phyloP scores from a whole-genome alignment of 2,888 invertebrate species.

The Drosophila tanythrix region DNA sequence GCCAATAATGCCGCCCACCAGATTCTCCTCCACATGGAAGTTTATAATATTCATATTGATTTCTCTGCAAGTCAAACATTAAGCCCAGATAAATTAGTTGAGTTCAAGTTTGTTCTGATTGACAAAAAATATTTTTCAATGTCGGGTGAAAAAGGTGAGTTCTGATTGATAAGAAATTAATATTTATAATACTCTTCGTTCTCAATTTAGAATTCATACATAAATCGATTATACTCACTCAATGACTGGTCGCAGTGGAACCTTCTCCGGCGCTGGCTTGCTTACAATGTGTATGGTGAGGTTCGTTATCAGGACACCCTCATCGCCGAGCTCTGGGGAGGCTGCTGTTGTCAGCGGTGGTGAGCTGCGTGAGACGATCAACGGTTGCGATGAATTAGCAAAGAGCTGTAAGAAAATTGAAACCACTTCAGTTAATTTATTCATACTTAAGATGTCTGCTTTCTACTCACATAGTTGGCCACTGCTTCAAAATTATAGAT shows the following conservation, averaged over 20 bases:
- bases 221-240: constrained; percentile 74
- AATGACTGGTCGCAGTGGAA: constrained; percentile 83
- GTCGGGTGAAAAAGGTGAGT: neutral
- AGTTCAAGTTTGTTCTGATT: neutral
- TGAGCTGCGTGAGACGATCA: constrained; percentile 72
- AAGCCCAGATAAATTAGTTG: neutral
- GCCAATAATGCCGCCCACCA: constrained; percentile 90
- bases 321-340: constrained; percentile 84
- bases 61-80: constrained; percentile 86
- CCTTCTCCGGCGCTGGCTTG: constrained; percentile 88
- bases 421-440: no score
- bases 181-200: neutral
- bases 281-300: constrained; percentile 93
- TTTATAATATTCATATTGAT: constrained; percentile 89
- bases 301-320: constrained; percentile 91
- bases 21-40: constrained; percentile 91
- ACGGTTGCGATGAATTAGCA: constrained; percentile 77
- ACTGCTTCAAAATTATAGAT: constrained; percentile 93
- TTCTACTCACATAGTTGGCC: constrained; percentile 86
- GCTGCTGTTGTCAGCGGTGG: constrained; percentile 78
- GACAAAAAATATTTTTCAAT: neutral
- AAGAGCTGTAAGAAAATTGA: constrained; percentile 69
- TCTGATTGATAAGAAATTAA: neutral
- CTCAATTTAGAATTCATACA: neutral
- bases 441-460: fast-evolving